These are phyloP conservation scores for Cotesia congregata DNA, from an alignment of 2,888 invertebrate genomes.

Conservation along the genomic window DNA sequence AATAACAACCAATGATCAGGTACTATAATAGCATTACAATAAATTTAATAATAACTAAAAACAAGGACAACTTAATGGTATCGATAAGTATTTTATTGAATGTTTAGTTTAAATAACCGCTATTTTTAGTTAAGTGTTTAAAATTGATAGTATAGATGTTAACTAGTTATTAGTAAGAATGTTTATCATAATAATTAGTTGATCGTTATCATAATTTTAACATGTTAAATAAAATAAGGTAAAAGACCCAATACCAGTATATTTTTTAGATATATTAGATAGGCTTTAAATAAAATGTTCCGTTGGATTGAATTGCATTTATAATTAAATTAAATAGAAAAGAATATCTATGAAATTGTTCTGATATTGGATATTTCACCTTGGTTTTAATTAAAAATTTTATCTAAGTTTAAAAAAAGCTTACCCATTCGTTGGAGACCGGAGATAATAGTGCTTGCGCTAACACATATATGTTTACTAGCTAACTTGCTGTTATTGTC, in stretches of 20 bases:
- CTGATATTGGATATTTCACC: background rate
- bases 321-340: no score
- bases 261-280: no score
- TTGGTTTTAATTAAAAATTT: conserved; percentile 15
- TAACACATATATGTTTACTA: conserved; percentile 37
- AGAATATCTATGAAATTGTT: no score
- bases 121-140: background rate
- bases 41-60: background rate
- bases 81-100: background rate
- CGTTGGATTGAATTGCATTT: no score
- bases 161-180: background rate
- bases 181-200: conserved; percentile 14
- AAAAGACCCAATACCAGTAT: conserved; percentile 1
- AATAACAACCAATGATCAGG: conserved; percentile 64
- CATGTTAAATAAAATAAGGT: background rate
- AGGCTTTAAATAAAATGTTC: no score
- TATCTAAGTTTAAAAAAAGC: background rate
- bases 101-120: background rate
- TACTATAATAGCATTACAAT: conserved; percentile 39
- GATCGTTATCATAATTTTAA: conserved; percentile 1
- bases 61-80: background rate
- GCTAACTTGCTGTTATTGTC: conserved; percentile 67
- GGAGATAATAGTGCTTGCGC: conserved; percentile 23
- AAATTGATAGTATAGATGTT: background rate
- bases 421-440: background rate